phyloP scores from a whole-genome alignment of 2,113 vertebrate genomes.

The Toxotes jaculatrix region DNA sequence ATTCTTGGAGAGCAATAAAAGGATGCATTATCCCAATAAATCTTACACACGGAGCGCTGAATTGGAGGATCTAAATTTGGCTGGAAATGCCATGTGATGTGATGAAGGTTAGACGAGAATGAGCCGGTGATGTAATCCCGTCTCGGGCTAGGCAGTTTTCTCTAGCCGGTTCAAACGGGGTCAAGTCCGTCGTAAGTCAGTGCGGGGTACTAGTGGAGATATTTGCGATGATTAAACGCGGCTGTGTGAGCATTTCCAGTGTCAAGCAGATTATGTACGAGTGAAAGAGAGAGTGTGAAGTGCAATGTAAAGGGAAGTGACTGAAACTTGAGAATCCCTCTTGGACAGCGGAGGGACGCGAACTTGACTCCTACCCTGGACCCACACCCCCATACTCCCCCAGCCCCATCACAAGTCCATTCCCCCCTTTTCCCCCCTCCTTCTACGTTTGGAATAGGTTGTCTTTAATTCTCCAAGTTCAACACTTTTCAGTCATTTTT shows the following conservation, averaged over 20 bases:
- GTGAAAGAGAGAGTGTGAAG: constrained; percentile 58
- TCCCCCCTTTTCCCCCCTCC: accelerated
- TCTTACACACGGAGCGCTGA: constrained; percentile 16
- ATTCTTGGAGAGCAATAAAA: constrained; percentile 50
- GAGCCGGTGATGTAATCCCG: constrained; percentile 50
- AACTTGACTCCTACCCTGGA: constrained; percentile 54
- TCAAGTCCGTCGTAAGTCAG: constrained; percentile 44
- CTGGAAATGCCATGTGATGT: constrained; percentile 27
- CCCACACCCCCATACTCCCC: not conserved
- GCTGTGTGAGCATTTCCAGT: constrained; percentile 64
- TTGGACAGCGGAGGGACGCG: constrained; percentile 51
- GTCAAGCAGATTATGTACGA: constrained; percentile 56
- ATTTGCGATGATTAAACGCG: constrained; percentile 59
- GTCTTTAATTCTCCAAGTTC: not conserved
- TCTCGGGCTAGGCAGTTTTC: not conserved
- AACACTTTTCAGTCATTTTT: not conserved
- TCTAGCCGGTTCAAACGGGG: constrained; percentile 28
- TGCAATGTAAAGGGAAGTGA: constrained; percentile 54
- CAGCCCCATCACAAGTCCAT: not conserved
- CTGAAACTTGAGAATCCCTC: constrained; percentile 66
- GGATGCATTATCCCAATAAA: constrained; percentile 27
- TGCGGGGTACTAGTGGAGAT: constrained; percentile 27
- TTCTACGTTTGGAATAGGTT: not conserved
- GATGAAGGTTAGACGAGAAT: constrained; percentile 41
- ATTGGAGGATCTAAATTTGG: constrained; percentile 49